Percentiles rank a stretch among this genome's conserved stretches.
Evolutionary conservation across 2,888 invertebrate genomes (phyloP).

Genomic region (Clostera curtula): DNA sequence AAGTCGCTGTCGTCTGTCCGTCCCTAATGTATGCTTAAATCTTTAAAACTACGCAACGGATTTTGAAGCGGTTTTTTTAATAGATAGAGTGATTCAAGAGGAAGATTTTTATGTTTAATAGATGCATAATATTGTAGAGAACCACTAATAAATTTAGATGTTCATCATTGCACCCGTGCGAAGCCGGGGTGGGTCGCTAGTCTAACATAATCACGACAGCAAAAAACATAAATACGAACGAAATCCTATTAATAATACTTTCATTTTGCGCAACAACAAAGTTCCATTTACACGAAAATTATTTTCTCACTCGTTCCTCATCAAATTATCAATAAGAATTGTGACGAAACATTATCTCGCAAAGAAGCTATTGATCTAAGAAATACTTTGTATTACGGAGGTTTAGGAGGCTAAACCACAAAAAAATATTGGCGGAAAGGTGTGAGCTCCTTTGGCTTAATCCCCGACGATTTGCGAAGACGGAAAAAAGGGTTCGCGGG

Average conservation of each 20-base stretch:
- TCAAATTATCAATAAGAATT: constrained; percentile 36
- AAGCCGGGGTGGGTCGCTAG: no score
- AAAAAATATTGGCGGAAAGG: constrained; percentile 66
- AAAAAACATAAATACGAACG: constrained; percentile 10
- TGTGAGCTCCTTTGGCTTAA: constrained; percentile 62
- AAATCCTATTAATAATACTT: constrained; percentile 21
- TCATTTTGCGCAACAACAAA: constrained; percentile 30
- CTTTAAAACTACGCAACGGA: no score
- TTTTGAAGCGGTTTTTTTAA: no score
- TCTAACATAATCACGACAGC: not conserved
- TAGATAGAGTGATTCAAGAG: no score
- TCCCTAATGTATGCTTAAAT: no score
- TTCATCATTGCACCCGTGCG: no score
- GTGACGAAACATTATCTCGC: constrained; percentile 39
- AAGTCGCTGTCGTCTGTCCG: not conserved
- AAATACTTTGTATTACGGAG: constrained; percentile 55
- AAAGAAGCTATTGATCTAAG: constrained; percentile 45
- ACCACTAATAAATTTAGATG: no score
- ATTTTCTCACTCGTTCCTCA: constrained; percentile 33
- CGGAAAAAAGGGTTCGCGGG: constrained; percentile 65
- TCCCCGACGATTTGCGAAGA: constrained; percentile 69
- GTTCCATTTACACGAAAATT: constrained; percentile 34
- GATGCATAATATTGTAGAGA: no score
- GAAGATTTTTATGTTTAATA: no score
- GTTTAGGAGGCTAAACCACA: constrained; percentile 55